Percentiles rank a stretch among this genome's conserved stretches.
Evolutionary conservation across 64 coral and sea anemone genomes (phyloP).

Genomic region (Montipora foliosa): DNA sequence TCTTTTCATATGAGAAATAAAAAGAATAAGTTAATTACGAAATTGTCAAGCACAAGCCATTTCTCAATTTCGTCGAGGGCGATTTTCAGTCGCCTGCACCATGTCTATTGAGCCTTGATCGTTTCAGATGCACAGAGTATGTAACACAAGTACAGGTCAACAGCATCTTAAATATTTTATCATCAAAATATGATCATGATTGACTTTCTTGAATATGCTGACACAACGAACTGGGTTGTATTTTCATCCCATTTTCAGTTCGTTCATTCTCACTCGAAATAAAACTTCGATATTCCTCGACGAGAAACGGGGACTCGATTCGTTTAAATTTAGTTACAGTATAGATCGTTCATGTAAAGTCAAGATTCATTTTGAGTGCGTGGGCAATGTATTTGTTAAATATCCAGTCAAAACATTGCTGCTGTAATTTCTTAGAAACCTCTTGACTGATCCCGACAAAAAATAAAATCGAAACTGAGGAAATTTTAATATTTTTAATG

Average conservation of each 20-base stretch:
- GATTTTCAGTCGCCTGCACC: not conserved
- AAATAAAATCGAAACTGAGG: not conserved
- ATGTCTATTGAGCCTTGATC: not conserved
- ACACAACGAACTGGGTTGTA: not conserved
- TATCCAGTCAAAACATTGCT: not conserved
- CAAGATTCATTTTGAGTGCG: not conserved
- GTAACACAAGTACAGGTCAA: too few species aligned
- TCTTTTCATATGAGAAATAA: slow-evolving; percentile 16
- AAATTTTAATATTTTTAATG: not conserved
- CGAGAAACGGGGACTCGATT: not conserved
- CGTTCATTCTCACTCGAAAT: not conserved
- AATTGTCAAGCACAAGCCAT: slow-evolving; percentile 37
- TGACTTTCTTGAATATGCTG: too few species aligned
- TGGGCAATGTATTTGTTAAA: slow-evolving; percentile 3
- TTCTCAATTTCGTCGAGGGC: not conserved
- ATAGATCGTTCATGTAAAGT: not conserved
- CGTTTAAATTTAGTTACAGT: slow-evolving; percentile 15
- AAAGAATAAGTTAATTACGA: slow-evolving; percentile 46
- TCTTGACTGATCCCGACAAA: not conserved
- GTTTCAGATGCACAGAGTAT: not conserved
- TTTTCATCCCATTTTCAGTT: not conserved
- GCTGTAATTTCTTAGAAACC: not conserved
- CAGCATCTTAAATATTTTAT: not conserved
- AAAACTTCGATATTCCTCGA: not conserved
- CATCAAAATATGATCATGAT: too few species aligned